Evolutionary conservation across 2,797 vertebrate genomes (phyloP).

Genomic region (Phylloscopus collybita): DNA sequence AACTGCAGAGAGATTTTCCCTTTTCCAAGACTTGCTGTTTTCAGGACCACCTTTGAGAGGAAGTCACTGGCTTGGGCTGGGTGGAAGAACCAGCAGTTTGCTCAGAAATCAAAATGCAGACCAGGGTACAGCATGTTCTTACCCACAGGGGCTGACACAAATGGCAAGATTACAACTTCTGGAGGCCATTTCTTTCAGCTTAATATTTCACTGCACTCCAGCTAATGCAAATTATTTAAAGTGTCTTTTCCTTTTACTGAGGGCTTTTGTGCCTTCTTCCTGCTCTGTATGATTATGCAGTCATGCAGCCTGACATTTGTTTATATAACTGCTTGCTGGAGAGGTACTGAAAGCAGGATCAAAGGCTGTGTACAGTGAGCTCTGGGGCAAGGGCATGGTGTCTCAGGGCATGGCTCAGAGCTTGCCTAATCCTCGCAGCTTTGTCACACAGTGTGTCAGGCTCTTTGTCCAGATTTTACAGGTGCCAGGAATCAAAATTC

Average conservation of each 20-base stretch:
- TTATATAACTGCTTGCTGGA: background rate
- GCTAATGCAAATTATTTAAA: background rate
- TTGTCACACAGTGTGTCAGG: background rate
- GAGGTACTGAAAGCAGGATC: background rate
- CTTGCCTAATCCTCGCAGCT: background rate
- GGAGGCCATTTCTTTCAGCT: background rate
- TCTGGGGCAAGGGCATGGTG: background rate
- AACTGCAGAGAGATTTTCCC: background rate
- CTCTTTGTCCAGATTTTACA: background rate
- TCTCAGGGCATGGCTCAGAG: background rate
- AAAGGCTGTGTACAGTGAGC: background rate
- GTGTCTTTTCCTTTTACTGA: background rate
- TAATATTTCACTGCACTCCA: background rate
- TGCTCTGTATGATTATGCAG: background rate
- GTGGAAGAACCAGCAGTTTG: background rate
- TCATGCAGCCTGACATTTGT: background rate
- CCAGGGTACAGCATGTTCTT: background rate
- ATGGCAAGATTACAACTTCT: background rate
- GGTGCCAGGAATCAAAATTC: background rate
- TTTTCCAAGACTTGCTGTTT: background rate
- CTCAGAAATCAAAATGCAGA: background rate
- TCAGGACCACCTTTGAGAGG: background rate
- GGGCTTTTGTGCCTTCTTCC: background rate
- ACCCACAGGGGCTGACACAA: background rate
- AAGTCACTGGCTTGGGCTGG: background rate